Conservation (phyloP, 2,888 invertebrate genomes). For the Ferrisia virgata region DNA sequence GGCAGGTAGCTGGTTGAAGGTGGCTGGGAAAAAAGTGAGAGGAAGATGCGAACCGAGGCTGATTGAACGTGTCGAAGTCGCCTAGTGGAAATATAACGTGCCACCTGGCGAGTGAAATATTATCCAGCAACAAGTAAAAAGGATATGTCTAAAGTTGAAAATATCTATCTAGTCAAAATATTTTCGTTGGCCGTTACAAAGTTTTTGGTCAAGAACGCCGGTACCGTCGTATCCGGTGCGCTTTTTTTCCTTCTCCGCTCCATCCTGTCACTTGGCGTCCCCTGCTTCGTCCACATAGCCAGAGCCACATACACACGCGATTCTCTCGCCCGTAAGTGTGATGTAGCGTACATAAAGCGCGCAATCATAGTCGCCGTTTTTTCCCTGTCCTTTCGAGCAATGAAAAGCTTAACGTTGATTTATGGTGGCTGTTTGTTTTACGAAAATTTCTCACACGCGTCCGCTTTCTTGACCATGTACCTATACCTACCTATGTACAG, state of each 20-base stretch:
- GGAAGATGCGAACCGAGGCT: background rate
- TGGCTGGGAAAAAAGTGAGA: background rate
- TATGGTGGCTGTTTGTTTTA: slow-evolving; percentile 27
- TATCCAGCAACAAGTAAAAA: slow-evolving; percentile 16
- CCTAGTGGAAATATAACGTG: background rate
- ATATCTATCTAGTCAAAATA: slow-evolving; percentile 30
- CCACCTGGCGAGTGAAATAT: slow-evolving; percentile 29
- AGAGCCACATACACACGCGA: too few relatives aligned
- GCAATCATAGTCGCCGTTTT: slow-evolving; percentile 3
- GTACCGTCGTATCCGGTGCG: background rate
- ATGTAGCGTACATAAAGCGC: background rate
- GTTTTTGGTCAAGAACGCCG: slow-evolving; percentile 18
- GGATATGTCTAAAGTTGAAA: slow-evolving; percentile 21
- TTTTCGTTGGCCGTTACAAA: slow-evolving; percentile 1
- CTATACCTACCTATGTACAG: too few relatives aligned
- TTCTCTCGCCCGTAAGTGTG: background rate
- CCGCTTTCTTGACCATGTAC: background rate
- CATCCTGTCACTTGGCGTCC: background rate
- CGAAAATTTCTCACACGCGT: slow-evolving; percentile 10
- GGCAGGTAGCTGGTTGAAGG: background rate
- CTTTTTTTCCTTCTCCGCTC: background rate
- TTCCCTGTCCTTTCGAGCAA: slow-evolving; percentile 4
- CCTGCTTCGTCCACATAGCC: too few relatives aligned
- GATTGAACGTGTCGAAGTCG: slow-evolving; percentile 20
- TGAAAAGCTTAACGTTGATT: slow-evolving; percentile 24